A percentile compares a stretch with the other conserved stretches of the same genome.
Evolutionary conservation across 2,888 invertebrate genomes (phyloP).

Genomic region (Rambutsinella grinnellia): DNA sequence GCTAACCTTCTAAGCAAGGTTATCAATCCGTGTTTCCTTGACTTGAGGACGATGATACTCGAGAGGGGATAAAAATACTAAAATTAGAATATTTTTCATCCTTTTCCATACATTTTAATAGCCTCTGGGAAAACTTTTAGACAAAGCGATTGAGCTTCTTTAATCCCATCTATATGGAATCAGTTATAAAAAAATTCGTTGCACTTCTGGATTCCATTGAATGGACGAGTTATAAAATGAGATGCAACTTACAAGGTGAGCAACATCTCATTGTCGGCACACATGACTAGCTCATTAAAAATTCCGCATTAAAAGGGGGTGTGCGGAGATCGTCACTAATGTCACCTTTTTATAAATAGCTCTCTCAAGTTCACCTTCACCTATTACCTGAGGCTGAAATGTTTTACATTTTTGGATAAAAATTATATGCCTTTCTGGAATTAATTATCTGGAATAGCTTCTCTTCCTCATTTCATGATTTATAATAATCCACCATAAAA

Average conservation of each 20-base stretch:
- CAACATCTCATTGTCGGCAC: slow-evolving; percentile 28
- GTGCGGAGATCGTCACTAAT: not conserved
- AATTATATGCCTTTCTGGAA: not conserved
- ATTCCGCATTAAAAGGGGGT: slow-evolving; percentile 11
- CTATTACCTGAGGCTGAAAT: not conserved
- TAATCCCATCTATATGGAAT: not conserved
- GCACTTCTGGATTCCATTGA: not conserved
- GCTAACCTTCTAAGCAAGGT: not conserved
- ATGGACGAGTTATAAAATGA: slow-evolving; percentile 14
- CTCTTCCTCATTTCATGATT: no score
- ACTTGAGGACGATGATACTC: no score
- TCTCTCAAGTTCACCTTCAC: no score
- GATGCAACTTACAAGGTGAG: slow-evolving; percentile 49
- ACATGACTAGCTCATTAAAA: slow-evolving; percentile 16
- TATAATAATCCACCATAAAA: no score
- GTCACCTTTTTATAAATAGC: no score
- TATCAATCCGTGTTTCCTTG: not conserved
- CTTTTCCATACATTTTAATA: no score
- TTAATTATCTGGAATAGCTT: not conserved
- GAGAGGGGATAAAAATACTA: not conserved
- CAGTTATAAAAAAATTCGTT: not conserved
- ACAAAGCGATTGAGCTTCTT: not conserved
- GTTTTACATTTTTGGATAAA: not conserved
- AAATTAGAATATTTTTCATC: no score
- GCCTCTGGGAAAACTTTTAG: no score